These are phyloP conservation scores for Caloenas nicobarica DNA, from an alignment of 2,113 vertebrate species.

Conservation along the genomic window DNA sequence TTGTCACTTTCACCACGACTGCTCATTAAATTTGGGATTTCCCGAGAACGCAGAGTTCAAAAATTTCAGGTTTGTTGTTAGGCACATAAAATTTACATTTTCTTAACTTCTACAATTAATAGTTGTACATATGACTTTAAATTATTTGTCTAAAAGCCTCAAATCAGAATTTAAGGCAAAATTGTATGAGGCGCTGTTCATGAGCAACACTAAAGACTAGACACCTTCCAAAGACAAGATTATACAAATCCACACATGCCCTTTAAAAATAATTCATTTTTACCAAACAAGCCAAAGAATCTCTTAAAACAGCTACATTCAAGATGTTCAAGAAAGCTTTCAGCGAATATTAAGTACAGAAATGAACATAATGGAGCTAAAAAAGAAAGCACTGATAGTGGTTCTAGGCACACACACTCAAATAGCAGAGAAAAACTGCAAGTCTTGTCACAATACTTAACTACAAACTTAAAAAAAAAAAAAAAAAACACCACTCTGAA, in stretches of 20 bases:
- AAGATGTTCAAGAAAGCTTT: neutral
- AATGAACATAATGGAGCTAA: neutral
- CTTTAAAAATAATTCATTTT: neutral
- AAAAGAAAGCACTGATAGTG: neutral
- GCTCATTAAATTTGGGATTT: neutral
- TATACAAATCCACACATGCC: neutral
- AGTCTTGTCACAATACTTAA: neutral
- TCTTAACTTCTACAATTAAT: neutral
- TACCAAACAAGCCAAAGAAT: neutral
- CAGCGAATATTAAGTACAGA: neutral
- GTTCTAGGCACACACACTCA: neutral
- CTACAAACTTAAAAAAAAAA: neutral
- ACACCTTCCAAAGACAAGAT: neutral
- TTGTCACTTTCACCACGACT: neutral
- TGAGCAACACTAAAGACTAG: neutral
- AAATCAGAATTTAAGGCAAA: neutral
- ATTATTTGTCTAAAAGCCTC: neutral
- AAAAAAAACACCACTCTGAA: neutral
- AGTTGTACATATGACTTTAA: neutral
- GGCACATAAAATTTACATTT: neutral
- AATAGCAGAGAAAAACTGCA: neutral
- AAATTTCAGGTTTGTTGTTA: neutral
- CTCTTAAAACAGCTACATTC: neutral
- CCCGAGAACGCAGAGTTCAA: neutral
- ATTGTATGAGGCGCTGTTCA: neutral